Percentiles rank a stretch among this genome's conserved stretches.
phyloP scores from a whole-genome alignment of 2,113 vertebrate genomes.

The Myodes glareolus region DNA sequence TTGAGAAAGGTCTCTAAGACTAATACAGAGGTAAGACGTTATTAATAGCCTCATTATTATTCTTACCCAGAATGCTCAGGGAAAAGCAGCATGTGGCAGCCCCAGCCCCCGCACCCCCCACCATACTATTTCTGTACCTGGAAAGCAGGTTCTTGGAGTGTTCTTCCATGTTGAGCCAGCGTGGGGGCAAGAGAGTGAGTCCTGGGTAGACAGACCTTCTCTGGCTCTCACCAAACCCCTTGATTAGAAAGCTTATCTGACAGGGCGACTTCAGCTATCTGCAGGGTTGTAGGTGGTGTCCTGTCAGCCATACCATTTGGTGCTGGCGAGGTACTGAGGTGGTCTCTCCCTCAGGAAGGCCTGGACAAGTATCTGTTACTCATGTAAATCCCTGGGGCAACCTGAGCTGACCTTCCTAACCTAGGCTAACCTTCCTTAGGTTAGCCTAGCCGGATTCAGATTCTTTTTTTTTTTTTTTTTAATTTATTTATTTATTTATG shows the following conservation, averaged over 20 bases:
- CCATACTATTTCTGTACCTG: slow-evolving; percentile 80
- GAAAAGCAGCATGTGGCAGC: slow-evolving; percentile 71
- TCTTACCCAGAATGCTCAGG: slow-evolving; percentile 80
- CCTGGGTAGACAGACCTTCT: neutral
- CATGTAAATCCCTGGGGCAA: neutral
- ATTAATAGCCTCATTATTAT: slow-evolving; percentile 81
- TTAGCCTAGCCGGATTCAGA: neutral
- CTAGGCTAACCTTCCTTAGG: neutral
- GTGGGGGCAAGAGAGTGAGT: neutral
- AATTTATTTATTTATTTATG: no score
- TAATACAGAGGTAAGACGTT: slow-evolving; percentile 77
- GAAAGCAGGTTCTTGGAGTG: slow-evolving; percentile 80
- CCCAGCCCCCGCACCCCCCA: slow-evolving; percentile 74
- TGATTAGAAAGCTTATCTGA: neutral
- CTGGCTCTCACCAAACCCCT: neutral
- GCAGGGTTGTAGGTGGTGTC: neutral
- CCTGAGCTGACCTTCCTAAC: neutral
- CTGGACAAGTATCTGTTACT: neutral
- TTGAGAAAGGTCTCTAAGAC: slow-evolving; percentile 75
- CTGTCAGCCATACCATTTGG: neutral
- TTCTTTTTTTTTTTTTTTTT: neutral
- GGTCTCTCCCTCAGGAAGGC: neutral
- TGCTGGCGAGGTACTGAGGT: neutral
- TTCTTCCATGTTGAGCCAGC: slow-evolving; percentile 27
- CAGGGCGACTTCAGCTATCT: neutral